phyloP scores from a whole-genome alignment of 2,888 invertebrate species.

The Tachina lurida region DNA sequence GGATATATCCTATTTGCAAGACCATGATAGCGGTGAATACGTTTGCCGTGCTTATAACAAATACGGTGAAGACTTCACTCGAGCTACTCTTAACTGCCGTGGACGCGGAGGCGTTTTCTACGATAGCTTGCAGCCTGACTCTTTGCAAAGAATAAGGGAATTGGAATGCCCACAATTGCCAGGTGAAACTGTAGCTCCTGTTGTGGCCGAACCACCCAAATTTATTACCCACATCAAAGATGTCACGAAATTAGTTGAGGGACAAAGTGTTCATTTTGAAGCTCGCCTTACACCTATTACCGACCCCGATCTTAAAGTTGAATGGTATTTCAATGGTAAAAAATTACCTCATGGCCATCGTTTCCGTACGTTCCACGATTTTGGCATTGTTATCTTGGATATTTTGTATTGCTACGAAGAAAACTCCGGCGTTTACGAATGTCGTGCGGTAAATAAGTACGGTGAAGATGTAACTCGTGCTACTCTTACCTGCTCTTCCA shows the following conservation, averaged over 20 bases:
- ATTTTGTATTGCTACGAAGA: slow-evolving; percentile 98
- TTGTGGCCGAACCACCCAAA: slow-evolving; percentile 92
- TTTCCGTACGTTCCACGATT: slow-evolving; percentile 98
- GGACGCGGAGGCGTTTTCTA: slow-evolving; percentile 93
- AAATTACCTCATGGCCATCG: slow-evolving; percentile 97
- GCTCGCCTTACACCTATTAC: slow-evolving; percentile 96
- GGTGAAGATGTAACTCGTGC: slow-evolving; percentile 94
- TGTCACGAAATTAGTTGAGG: slow-evolving; percentile 94
- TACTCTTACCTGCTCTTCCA: slow-evolving; percentile 92
- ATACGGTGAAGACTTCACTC: slow-evolving; percentile 94
- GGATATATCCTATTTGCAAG: slow-evolving; percentile 96
- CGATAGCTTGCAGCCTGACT: slow-evolving; percentile 95
- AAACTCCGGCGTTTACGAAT: slow-evolving; percentile 97
- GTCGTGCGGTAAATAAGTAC: slow-evolving; percentile 95
- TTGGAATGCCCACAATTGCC: slow-evolving; percentile 87
- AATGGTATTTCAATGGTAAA: slow-evolving; percentile 97
- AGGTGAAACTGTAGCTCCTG: slow-evolving; percentile 85
- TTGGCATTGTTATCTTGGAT: slow-evolving; percentile 97
- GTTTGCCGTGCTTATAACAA: slow-evolving; percentile 96
- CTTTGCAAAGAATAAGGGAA: slow-evolving; percentile 93
- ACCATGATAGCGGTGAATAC: slow-evolving; percentile 96
- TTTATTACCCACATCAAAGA: slow-evolving; percentile 94
- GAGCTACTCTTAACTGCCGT: slow-evolving; percentile 91
- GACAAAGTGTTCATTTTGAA: slow-evolving; percentile 97
- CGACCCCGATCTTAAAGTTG: slow-evolving; percentile 96